Percentiles rank a stretch among this genome's conserved stretches.
Conservation (phyloP, 2,113 vertebrate genomes). For the Deroptyus accipitrinus region DNA sequence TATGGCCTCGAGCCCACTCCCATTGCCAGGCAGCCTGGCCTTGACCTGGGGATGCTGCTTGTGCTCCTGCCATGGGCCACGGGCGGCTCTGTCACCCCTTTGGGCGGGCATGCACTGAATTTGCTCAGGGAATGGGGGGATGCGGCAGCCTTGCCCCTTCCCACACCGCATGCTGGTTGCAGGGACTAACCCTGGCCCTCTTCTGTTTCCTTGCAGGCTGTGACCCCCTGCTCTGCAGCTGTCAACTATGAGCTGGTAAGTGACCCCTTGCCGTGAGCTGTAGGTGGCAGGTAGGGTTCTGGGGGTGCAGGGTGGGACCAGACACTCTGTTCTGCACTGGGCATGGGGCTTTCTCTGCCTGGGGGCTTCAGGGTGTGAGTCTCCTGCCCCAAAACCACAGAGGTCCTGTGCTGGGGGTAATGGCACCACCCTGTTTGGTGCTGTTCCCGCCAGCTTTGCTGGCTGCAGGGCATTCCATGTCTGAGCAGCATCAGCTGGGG, state of each 20-base stretch:
- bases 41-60: background rate
- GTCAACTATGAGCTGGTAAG: slow-evolving; percentile 91
- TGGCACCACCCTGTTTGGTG: rapidly evolving
- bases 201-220: slow-evolving; percentile 77
- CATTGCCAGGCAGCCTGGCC: background rate
- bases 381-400: background rate
- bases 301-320: background rate
- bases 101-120: background rate
- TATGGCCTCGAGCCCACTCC: rapidly evolving
- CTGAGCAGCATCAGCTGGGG: background rate
- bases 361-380: background rate
- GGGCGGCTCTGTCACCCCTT: background rate
- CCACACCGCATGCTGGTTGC: background rate
- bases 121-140: background rate
- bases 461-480: background rate
- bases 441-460: background rate
- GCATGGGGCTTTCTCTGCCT: background rate
- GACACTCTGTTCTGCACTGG: background rate
- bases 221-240: slow-evolving; percentile 82
- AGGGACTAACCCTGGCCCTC: background rate
- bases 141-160: background rate
- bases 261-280: rapidly evolving
- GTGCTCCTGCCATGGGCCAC: background rate
- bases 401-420: background rate
- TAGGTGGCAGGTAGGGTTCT: background rate